Conservation (phyloP, 2,888 invertebrate genomes). For the Rotaria socialis region DNA sequence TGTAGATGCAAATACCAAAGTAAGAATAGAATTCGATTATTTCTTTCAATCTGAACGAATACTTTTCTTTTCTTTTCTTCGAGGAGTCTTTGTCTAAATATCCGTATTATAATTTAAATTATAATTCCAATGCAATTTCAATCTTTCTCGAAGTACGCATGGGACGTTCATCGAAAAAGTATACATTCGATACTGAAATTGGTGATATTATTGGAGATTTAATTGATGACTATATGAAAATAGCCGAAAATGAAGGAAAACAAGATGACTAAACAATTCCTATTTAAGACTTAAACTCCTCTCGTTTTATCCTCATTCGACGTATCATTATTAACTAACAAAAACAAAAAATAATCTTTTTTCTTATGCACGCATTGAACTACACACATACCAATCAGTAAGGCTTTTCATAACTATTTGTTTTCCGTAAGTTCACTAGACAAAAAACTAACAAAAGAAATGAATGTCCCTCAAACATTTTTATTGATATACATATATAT, state of each 20-base stretch:
- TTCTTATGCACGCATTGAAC: too few relatives aligned
- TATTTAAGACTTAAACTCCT: neutral
- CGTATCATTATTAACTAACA: neutral
- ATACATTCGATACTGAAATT: neutral
- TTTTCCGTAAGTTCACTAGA: too few relatives aligned
- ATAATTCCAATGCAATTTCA: slow-evolving; percentile 10
- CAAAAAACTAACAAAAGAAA: too few relatives aligned
- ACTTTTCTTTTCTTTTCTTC: neutral
- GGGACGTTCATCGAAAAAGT: slow-evolving; percentile 21
- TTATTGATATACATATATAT: too few relatives aligned
- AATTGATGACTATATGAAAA: slow-evolving; percentile 30
- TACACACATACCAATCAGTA: too few relatives aligned
- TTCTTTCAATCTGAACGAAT: neutral
- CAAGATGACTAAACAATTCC: neutral
- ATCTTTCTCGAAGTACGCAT: slow-evolving; percentile 3
- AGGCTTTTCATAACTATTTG: too few relatives aligned
- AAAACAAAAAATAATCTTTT: neutral
- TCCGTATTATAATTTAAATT: slow-evolving; percentile 12
- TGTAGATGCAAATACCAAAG: neutral
- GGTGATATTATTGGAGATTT: slow-evolving; percentile 24
- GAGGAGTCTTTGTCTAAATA: neutral
- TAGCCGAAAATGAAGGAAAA: neutral
- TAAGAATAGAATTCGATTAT: neutral
- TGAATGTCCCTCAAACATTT: too few relatives aligned
- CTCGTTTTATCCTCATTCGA: neutral